phyloP scores from a whole-genome alignment of 2,113 vertebrate species.

The Epinephelus cyanopodus region DNA sequence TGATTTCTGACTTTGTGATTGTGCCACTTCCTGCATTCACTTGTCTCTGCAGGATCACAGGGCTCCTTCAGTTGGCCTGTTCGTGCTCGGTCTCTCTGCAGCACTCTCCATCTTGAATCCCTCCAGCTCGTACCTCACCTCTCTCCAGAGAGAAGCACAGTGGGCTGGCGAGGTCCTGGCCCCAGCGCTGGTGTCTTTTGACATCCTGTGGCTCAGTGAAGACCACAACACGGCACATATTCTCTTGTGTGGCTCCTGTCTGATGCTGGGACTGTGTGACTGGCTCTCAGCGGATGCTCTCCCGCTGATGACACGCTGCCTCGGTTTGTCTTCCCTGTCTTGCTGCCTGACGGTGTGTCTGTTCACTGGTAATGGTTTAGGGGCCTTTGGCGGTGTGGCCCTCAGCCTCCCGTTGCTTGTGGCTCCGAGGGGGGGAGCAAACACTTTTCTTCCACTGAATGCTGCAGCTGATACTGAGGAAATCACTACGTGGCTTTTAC shows the following conservation, averaged over 20 bases:
- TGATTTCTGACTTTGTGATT: neutral
- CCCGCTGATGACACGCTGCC: constrained; percentile 77
- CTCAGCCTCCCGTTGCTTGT: constrained; percentile 80
- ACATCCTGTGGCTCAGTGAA: constrained; percentile 84
- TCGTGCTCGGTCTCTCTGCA: constrained; percentile 80
- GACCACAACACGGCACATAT: constrained; percentile 79
- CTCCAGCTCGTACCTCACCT: constrained; percentile 46
- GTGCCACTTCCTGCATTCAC: neutral
- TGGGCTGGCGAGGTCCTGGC: constrained; percentile 78
- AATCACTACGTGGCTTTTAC: constrained; percentile 72
- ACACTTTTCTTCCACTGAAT: constrained; percentile 45
- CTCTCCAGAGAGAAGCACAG: constrained; percentile 72
- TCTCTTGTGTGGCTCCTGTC: constrained; percentile 79
- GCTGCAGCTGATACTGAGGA: constrained; percentile 57
- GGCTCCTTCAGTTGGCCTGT: constrained; percentile 81
- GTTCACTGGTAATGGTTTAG: constrained; percentile 78
- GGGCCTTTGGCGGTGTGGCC: constrained; percentile 75
- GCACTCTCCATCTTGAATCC: constrained; percentile 56
- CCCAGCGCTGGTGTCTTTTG: constrained; percentile 79
- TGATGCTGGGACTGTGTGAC: constrained; percentile 75
- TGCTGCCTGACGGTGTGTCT: constrained; percentile 83
- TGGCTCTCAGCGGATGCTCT: constrained; percentile 81
- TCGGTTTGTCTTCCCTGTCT: constrained; percentile 81
- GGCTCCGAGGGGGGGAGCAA: constrained; percentile 31
- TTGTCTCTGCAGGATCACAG: constrained; percentile 77